Evolutionary conservation across 2,888 invertebrate species (phyloP).

Genomic region (Amaurobius ferox): DNA sequence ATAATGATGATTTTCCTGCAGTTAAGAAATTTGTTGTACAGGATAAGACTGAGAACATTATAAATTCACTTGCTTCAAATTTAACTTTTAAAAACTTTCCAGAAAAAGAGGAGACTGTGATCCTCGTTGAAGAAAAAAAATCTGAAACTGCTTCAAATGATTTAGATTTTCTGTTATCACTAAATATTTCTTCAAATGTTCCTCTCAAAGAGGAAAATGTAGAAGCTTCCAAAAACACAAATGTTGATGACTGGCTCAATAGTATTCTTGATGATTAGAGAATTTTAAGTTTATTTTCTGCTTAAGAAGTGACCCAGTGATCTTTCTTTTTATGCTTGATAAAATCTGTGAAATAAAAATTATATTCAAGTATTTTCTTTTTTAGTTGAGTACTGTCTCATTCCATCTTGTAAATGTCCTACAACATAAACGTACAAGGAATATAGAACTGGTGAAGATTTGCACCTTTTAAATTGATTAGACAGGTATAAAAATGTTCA

Average conservation of each 20-base stretch:
- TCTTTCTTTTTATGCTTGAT: too few species aligned
- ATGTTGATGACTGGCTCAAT: slow-evolving; percentile 64
- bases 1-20: background rate
- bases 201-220: slow-evolving; percentile 20
- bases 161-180: slow-evolving; percentile 57
- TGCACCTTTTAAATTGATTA: too few species aligned
- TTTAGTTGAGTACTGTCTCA: too few species aligned
- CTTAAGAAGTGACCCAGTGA: too few species aligned
- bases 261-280: slow-evolving; percentile 54
- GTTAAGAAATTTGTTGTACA: slow-evolving; percentile 20
- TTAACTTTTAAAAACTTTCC: slow-evolving; percentile 32
- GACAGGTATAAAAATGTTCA: too few species aligned
- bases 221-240: slow-evolving; percentile 22
- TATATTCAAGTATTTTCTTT: too few species aligned
- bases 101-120: background rate
- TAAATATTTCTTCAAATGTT: slow-evolving; percentile 25
- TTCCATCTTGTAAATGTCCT: too few species aligned
- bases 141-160: slow-evolving; percentile 21
- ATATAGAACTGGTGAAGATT: too few species aligned
- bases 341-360: too few species aligned
- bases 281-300: background rate
- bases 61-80: slow-evolving; percentile 45
- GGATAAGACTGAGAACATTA: slow-evolving; percentile 47
- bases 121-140: background rate
- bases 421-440: too few species aligned